Percentiles rank a stretch among this genome's conserved stretches.
Evolutionary conservation across 2,113 vertebrate species (phyloP).

Genomic region (Antidorcas marsupialis): DNA sequence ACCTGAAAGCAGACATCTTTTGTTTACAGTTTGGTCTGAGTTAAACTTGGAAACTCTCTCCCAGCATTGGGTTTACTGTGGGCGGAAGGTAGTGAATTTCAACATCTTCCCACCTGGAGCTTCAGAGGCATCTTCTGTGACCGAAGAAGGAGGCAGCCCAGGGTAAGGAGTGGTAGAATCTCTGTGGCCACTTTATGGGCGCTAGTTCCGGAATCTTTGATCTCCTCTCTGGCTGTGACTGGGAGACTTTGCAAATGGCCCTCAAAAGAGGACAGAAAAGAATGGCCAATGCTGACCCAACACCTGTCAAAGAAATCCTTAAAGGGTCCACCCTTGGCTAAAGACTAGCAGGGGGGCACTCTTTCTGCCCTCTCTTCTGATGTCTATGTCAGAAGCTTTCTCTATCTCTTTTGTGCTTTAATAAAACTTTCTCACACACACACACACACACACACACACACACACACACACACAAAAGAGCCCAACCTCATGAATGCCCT

Average conservation of each 20-base stretch:
- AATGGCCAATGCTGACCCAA: not conserved
- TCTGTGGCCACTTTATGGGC: not conserved
- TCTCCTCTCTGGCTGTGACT: not conserved
- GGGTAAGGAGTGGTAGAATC: rapidly evolving
- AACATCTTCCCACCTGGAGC: not conserved
- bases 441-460: not conserved
- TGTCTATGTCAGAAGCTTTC: not conserved
- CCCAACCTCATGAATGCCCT: not conserved
- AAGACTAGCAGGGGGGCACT: not conserved
- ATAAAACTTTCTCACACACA: not conserved
- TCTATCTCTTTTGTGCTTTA: not conserved
- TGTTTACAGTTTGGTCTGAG: not conserved
- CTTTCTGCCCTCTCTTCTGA: not conserved
- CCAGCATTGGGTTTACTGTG: rapidly evolving
- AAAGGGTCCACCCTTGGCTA: not conserved
- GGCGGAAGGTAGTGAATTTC: not conserved
- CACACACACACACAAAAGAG: not conserved
- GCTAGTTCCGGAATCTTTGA: not conserved
- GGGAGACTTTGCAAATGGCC: not conserved
- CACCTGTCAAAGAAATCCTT: not conserved
- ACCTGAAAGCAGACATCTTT: not conserved
- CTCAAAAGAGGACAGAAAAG: not conserved
- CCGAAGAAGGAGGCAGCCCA: not conserved
- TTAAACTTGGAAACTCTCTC: not conserved
- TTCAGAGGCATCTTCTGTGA: not conserved